Evolutionary conservation across 1,140 invertebrate genomes (phyloP), one percentile per base, ranked within the genome.

Genomic region (Hydropsyche tenuis): DNA sequence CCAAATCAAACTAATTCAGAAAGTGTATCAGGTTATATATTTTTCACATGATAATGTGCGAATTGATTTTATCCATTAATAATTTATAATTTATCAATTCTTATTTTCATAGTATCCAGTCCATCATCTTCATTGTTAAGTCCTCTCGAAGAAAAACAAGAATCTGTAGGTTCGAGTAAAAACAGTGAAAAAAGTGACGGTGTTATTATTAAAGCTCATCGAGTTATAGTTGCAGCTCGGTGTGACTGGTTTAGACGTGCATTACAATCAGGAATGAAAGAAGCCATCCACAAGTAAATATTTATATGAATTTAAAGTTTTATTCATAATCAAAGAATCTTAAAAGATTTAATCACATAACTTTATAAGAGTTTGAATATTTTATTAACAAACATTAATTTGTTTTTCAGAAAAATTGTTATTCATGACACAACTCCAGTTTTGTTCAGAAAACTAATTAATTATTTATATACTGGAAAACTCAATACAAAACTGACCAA

Each of bases 171-270:
- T 25, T 43, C 63, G 9, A 65, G 20, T 22, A 18, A 23, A 74
- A 60, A 14, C 25, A 23, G 22, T 1, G 73, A 74, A 27, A 69
- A 72, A 18, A 74, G 53, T 60, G 75, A 69, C 6, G 69, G 68
- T 56, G 64, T 77, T 48, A 80, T 78, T 64, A 80, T 84, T 48
- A 80, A 82, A 76, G 88, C 88, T 20, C 89, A 91, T 78, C 81
- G 89, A 74, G 88, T 90, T 9, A 86, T 91, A 43, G 85, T 90
- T 16, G 88, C 89, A 46, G 83, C 89, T 14, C 80, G 89, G 51
- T 90, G 89, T 82, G 88, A 90, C 79, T 90, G 89, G 89, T 90
- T 91, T 80, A 79, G 87, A 48, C 80, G 89, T 65, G 89, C 89
- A 12, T 80, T 91, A 9, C 83, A 89, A 7, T 89, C 88, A 77